Evolutionary conservation across 2,113 vertebrate species (phyloP).

Genomic region (Ranitomeya variabilis): DNA sequence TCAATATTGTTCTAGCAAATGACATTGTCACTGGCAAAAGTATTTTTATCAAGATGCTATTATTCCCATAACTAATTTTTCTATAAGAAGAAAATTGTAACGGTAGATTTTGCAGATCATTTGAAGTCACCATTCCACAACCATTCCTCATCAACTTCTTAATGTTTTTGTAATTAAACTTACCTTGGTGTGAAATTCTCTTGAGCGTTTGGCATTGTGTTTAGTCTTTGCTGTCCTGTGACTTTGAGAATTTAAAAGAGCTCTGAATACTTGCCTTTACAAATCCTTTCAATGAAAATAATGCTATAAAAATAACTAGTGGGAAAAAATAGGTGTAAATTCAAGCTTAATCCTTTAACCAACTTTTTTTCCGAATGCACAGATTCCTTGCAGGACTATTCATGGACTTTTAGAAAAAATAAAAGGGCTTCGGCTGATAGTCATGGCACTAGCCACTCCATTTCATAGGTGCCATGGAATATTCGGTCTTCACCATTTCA

Average conservation of each 20-base stretch:
- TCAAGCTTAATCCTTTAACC: neutral
- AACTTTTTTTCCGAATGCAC: no score
- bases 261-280: conserved; percentile 1
- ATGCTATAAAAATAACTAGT: neutral
- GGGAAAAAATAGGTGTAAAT: neutral
- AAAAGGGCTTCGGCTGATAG: no score
- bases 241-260: conserved; percentile 44
- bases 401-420: no score
- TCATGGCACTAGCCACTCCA: no score
- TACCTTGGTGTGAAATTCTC: conserved; percentile 53
- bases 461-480: no score
- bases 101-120: conserved; percentile 55
- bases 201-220: conserved; percentile 21
- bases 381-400: no score
- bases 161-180: conserved; percentile 55
- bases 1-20: conserved; percentile 36
- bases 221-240: conserved; percentile 29
- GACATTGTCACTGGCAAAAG: conserved; percentile 39
- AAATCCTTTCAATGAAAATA: neutral
- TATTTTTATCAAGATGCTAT: conserved; percentile 38
- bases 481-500: no score
- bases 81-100: conserved; percentile 50
- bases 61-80: conserved; percentile 48
- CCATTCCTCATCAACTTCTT: conserved; percentile 50
- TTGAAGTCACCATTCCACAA: conserved; percentile 50